Base-by-base conservation (phyloP, 2,797 vertebrate genomes). In the Enteromius unitaeniatus region DNA sequence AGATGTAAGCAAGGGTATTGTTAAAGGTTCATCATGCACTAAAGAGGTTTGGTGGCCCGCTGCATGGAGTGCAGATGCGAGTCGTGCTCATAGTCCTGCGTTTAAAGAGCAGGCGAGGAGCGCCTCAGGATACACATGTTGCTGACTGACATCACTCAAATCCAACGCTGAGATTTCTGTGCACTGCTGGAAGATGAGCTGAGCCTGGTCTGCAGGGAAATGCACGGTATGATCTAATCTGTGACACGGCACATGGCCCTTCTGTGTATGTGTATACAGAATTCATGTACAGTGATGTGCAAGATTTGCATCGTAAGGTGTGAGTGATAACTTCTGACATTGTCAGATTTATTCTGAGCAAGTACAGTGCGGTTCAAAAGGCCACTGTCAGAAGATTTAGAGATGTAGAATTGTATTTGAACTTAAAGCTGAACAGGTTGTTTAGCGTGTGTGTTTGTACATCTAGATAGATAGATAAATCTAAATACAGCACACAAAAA, bases 21-120 rank as follows among this genome's bases (percentile, higher is more conserved):
- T 86, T 86, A 85, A 87, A 75, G 74, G 74, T 82, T 87, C 82
- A 72, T 83, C 77, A 67, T 55, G 45, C 45, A 51, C 64, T 79
- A 85, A 86, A 86, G 84, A 82, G 79, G 42, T 78, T 76, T 55
- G 47, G 51, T 77, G 65, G 70, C 81, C 83, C 34, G 26, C 82
- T 85, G 37, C 23, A 67, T 55, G 28, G 69, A 67, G 53, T 26
- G 58, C 23, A 51, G 72, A 82, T 69, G 58, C 28, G 47, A 73
- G 67, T 75, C 13, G 28, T 21, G 23, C 78, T 78, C n/a, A 10
- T 64, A 65, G 62, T 28, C 58, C 80, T 81, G 78, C 82, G 84
- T 76, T 85, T 86, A 84, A 82, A 58, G 51, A 85, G 51, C 51
- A 64, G 64, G 70, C 58, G 69, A 79, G 26, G 68, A 68, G 37